phyloP scores from a whole-genome alignment of 2,113 vertebrate species.

The Archocentrus centrarchus region DNA sequence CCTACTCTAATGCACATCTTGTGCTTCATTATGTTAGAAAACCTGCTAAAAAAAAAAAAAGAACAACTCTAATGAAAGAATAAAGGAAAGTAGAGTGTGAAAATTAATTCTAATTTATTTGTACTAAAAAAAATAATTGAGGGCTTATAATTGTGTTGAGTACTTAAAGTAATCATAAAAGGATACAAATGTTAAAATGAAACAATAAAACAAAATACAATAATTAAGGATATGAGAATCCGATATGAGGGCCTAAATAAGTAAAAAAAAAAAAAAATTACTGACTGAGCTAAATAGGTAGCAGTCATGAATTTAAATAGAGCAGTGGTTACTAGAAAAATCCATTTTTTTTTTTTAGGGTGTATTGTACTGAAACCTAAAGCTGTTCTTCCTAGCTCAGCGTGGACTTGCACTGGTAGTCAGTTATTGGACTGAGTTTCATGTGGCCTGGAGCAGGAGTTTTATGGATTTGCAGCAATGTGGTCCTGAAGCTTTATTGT shows the following conservation, averaged over 20 bases:
- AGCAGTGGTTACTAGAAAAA: not conserved
- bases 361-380: not conserved
- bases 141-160: not conserved
- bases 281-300: not conserved
- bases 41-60: not conserved
- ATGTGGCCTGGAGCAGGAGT: not conserved
- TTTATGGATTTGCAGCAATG: not conserved
- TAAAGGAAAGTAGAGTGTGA: rapidly evolving
- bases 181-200: not conserved
- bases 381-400: not conserved
- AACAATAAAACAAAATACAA: not conserved
- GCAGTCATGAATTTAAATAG: not conserved
- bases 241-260: too few relatives aligned
- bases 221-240: too few relatives aligned
- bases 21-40: not conserved
- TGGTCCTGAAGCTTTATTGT: not conserved
- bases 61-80: not conserved
- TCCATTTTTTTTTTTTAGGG: not conserved
- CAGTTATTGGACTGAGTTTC: not conserved
- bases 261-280: not conserved
- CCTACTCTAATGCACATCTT: rapidly evolving
- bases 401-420: not conserved
- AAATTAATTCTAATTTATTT: not conserved
- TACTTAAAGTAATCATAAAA: not conserved
- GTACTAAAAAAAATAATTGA: not conserved